Evolutionary conservation across 2,113 vertebrate genomes (phyloP), one percentile per base, ranked within the genome.

Genomic region (Seriola aureovittata): DNA sequence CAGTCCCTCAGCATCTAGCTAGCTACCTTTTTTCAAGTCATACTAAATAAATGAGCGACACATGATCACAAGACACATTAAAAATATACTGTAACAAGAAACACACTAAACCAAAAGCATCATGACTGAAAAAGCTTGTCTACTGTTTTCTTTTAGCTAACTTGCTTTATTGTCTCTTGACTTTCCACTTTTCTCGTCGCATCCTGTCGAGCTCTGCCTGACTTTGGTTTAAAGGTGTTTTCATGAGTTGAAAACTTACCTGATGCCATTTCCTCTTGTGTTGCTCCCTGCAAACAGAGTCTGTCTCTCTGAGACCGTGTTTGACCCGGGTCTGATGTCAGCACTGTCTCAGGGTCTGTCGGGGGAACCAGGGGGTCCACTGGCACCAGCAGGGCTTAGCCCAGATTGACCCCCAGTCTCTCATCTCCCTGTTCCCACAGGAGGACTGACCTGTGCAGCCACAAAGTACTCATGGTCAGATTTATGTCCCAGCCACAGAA

Each of bases 351-450:
- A 34, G 66, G 68, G 79, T 78, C 68, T 76, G 72, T 69, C n/a
- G 1, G 81, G 80, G 75, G 80, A 63, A 81, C 84, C 57, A 4
- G 50, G 67, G 71, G 87, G 78, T 90, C 85, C 72, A 17, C 90
- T 88, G 92, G 93, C 92, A 92, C 92, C 93, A 92, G 86, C 72
- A 25, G 84, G 89, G 92, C 92, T 94, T 92, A 93, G 88, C 89
- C 77, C 86, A 88, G 92, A 84, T 92, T 93, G 93, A 94, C 92
- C 93, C 71, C 71, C 17, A 88, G 86, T 68, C 91, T 91, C 87
- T 91, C 91, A 87, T 88, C 88, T 90, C 65, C 8, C 55, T 73
- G 78, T 93, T 93, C 92, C 91, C 92, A 94, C 89, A 92, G 91
- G 82, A 89, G 66, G 72, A 65, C 83, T 68, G 75, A 88, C 85